Evolutionary conservation across 2,888 invertebrate genomes (phyloP), one percentile per base, ranked within the genome.

Genomic region (Chaetoderma sp.): DNA sequence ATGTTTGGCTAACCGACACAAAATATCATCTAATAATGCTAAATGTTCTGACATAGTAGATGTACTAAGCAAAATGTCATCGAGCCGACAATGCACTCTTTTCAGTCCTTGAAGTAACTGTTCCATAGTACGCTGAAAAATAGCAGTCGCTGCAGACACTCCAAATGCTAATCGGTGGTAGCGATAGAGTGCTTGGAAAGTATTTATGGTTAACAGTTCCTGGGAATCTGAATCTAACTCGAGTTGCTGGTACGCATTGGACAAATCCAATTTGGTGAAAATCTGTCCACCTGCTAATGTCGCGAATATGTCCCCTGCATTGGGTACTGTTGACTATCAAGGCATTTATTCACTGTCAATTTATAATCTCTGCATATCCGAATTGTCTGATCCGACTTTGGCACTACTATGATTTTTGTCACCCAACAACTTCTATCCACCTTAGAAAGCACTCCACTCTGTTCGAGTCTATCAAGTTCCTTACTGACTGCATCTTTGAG

Each of bases 91-190:
- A 18, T 56, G 56, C 2, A 68, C 68, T n/a, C n/a, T n/a, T 3
- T 65, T 58, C 0, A 74, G 58, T 4, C 71, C 71, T 4, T 49
- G 55, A 30, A 74, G 42, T 8, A 71, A 30, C 1, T 60, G 49
- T 13, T 78, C 77, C 74, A 77, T 72, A 16, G 64, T 56, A 0
- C 49, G 2, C 52, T 75, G 73, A 52, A 73, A 75, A 18, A 73
- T 61, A 10, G 32, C 63, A n/a, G 67, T 65, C 2, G 71, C 65
- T 6, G 67, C 55, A 5, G 62, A 63, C 8, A 75, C 63, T 3
- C 69, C 71, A 61, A 57, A 75, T 10, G 67, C 67, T 25, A 73
- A 36, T 10, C 71, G 36, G 10, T 61, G 63, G 49, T 71, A 75
- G 0, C 30, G 33, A 54, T 60, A 71, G 2, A 75, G 55, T 1